phyloP scores from a whole-genome alignment of 2,797 vertebrate genomes.

The Pseudomugil gertrudae region DNA sequence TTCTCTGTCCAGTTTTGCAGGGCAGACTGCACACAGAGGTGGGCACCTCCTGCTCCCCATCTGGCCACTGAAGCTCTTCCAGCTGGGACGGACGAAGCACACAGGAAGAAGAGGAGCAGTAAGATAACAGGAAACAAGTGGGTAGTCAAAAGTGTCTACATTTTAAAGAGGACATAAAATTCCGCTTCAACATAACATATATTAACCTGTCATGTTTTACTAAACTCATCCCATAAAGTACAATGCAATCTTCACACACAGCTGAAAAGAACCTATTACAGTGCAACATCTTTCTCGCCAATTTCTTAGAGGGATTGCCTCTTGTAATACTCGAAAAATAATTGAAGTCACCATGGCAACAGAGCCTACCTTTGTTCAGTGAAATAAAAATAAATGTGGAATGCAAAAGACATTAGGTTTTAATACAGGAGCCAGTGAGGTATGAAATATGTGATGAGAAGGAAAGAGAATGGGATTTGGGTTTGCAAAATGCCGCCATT shows the following conservation, averaged over 20 bases:
- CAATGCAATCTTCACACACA: constrained; percentile 14
- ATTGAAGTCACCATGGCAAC: constrained; percentile 79
- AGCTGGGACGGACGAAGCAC: constrained; percentile 82
- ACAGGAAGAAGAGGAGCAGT: constrained; percentile 26
- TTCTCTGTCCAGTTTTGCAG: constrained; percentile 93
- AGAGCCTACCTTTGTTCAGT: constrained; percentile 66
- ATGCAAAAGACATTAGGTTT: constrained; percentile 72
- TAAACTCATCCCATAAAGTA: constrained; percentile 9
- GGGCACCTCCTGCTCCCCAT: constrained; percentile 87
- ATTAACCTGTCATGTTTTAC: constrained; percentile 1
- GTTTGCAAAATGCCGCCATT: constrained; percentile 58
- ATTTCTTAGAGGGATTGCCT: constrained; percentile 61
- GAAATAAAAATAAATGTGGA: constrained; percentile 73
- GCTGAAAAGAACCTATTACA: constrained; percentile 29
- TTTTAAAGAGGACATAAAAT: constrained; percentile 1
- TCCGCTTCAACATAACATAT: neutral
- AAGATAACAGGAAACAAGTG: constrained; percentile 14
- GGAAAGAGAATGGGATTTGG: constrained; percentile 57
- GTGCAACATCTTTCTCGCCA: constrained; percentile 37
- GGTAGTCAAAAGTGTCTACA: neutral
- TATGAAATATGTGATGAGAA: constrained; percentile 69
- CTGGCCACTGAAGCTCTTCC: constrained; percentile 96
- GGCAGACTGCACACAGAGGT: constrained; percentile 93
- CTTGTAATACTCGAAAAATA: constrained; percentile 65
- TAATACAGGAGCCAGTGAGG: constrained; percentile 68